Evolutionary conservation across 2,888 invertebrate species (phyloP), one percentile per base, ranked within the genome.

Genomic region (Seira ritae): DNA sequence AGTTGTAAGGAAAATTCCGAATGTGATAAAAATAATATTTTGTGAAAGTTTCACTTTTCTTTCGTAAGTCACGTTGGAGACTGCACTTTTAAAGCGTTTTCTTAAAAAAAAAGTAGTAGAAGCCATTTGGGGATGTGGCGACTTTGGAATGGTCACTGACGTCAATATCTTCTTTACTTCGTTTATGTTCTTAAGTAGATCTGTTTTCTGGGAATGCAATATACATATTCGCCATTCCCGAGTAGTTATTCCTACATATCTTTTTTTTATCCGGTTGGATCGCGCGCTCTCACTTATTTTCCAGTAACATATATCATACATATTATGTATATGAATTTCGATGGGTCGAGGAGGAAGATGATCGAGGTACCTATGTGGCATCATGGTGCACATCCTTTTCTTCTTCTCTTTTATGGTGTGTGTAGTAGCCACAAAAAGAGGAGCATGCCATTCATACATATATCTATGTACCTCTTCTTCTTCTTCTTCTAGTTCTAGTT

Each of bases 91-190:
- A 24, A 23, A 68, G 68, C 17, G 6, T 17, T 37, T 24, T 24
- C 22, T 20, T 62, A 6, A 62, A 12, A 20, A 62, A 62, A 62
- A 46, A 71, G 17, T 19, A 80, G 81, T 70, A 68, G 77, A 80
- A 31, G 79, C 67, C 85, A 83, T 79, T 78, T 73, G 82, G 82
- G 79, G 76, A 75, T 74, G 66, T 77, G 77, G 74, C 65, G 78
- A n/a, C 70, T 72, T 77, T 42, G 76, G 67, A 68, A 84, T 86
- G 86, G 88, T 84, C 87, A 88, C 85, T 87, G 87, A 88, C 88
- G 87, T 88, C 87, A 86, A 88, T 87, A 79, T 80, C 78, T 73
- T 78, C 72, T 67, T 76, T 46, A 76, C 76, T 77, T 65, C 73
- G 23, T 74, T 78, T 68, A 31, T 31, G 31, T 55, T 55, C 55